phyloP scores from a whole-genome alignment of 2,888 invertebrate species.

The Odontothrips loti region DNA sequence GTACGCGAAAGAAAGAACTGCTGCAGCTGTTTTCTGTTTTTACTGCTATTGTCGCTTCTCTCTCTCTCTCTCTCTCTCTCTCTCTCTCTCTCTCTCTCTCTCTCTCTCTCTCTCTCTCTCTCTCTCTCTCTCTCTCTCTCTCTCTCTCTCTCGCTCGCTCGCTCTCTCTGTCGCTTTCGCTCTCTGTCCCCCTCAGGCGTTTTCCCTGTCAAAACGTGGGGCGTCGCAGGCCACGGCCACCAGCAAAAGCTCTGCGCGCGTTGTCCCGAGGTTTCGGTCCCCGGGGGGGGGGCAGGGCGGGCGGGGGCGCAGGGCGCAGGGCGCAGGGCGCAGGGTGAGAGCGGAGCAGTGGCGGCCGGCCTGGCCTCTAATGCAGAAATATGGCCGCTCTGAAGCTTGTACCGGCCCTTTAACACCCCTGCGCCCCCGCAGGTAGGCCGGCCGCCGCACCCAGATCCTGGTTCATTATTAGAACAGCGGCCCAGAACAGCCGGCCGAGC shows the following conservation, averaged over 20 bases:
- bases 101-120: neutral
- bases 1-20: neutral
- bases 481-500: too few species aligned
- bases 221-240: too few species aligned
- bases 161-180: too few species aligned
- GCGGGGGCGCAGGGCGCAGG: neutral
- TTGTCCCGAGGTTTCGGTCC: neutral
- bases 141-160: neutral
- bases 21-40: neutral
- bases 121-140: neutral
- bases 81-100: neutral
- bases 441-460: neutral
- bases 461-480: too few species aligned
- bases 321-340: neutral
- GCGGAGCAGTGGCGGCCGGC: neutral
- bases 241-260: neutral
- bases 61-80: neutral
- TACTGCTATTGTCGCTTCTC: neutral
- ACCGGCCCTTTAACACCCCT: too few species aligned
- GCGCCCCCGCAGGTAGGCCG: neutral
- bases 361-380: neutral
- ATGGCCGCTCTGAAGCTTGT: neutral
- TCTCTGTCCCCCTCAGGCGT: too few species aligned
- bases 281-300: neutral
- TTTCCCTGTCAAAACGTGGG: too few species aligned